A percentile compares a stretch with the other conserved stretches of the same genome.
Conservation (phyloP, 2,888 invertebrate genomes). For the Hedychridium roseum region DNA sequence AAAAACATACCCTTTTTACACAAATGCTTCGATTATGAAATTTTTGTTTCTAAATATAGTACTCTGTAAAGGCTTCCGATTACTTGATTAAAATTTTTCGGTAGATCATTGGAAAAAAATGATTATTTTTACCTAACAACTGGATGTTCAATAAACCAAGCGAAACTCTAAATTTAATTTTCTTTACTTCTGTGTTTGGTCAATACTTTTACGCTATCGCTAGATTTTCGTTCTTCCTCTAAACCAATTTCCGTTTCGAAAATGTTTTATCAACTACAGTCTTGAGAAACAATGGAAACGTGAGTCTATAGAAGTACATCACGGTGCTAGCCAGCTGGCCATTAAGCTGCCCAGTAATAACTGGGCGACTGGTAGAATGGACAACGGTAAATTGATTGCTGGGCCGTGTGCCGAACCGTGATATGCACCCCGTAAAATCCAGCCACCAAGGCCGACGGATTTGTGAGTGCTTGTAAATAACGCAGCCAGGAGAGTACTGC, state of each 20-base stretch:
- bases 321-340: conserved; percentile 54
- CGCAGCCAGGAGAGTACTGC: conserved; percentile 50
- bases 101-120: no score
- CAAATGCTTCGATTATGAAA: no score
- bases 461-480: conserved; percentile 59
- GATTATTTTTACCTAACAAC: no score
- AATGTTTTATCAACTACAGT: no score
- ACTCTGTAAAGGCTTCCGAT: no score
- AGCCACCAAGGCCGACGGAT: conserved; percentile 58
- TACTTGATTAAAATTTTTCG: no score
- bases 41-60: no score
- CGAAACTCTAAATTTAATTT: no score
- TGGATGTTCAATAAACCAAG: no score
- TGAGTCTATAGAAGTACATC: no score
- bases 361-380: conserved; percentile 57
- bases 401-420: conserved; percentile 55
- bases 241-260: neutral
- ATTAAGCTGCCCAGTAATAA: conserved; percentile 56
- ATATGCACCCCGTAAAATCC: conserved; percentile 57
- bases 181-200: neutral
- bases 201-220: neutral
- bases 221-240: conserved; percentile 10
- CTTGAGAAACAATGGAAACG: no score
- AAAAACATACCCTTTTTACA: no score
- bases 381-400: conserved; percentile 56